Evolutionary conservation across 2,888 invertebrate genomes (phyloP).

Genomic region (Polydrusus pterygomalis): DNA sequence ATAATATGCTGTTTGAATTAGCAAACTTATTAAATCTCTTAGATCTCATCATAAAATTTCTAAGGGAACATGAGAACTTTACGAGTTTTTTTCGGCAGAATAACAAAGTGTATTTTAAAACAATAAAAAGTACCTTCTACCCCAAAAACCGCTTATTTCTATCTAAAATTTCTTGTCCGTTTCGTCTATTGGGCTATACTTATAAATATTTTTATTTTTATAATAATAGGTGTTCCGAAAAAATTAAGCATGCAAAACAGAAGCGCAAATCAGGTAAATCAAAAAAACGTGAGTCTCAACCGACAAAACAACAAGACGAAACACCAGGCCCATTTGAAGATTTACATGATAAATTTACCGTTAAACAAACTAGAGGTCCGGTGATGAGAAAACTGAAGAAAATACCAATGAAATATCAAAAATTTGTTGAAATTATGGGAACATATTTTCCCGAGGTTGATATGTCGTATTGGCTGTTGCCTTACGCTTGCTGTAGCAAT

Average conservation of each 20-base stretch:
- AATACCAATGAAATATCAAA: constrained; percentile 61
- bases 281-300: background rate
- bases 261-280: background rate
- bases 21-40: too few species aligned
- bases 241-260: background rate
- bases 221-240: background rate
- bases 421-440: constrained; percentile 63
- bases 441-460: constrained; percentile 64
- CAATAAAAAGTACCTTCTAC: too few species aligned
- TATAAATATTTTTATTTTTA: too few species aligned
- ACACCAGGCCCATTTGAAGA: background rate
- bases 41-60: too few species aligned
- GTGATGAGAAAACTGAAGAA: constrained; percentile 52
- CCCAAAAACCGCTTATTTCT: too few species aligned
- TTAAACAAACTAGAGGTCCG: background rate
- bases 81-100: too few species aligned
- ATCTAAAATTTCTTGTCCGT: too few species aligned
- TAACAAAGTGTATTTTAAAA: too few species aligned
- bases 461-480: constrained; percentile 63
- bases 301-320: background rate
- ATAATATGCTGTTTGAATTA: too few species aligned
- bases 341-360: background rate
- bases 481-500: constrained; percentile 66
- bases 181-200: too few species aligned
- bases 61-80: too few species aligned